Evolutionary conservation across 2,797 vertebrate species (phyloP).

Genomic region (Pangasius larnaudii): DNA sequence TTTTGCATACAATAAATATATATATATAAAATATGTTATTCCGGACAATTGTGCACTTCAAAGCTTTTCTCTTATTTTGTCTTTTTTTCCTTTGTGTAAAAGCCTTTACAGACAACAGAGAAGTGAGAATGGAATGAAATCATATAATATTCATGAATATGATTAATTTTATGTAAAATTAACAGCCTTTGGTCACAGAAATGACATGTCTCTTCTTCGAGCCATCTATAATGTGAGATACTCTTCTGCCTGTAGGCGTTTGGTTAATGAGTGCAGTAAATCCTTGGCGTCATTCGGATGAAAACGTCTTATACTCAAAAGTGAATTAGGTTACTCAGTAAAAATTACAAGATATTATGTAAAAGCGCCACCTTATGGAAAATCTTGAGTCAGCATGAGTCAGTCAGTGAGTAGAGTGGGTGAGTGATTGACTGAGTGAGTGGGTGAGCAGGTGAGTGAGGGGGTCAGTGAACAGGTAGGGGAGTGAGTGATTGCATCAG

Average conservation of each 20-base stretch:
- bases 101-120: not conserved
- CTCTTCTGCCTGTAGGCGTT: constrained; percentile 25
- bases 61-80: not conserved
- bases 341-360: not conserved
- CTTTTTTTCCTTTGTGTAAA: not conserved
- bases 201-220: constrained; percentile 12
- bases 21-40: not conserved
- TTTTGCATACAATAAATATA: too few relatives aligned
- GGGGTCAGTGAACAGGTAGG: too few relatives aligned
- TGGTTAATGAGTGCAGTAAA: constrained; percentile 52
- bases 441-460: not conserved
- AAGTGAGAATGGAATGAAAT: constrained; percentile 8
- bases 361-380: not conserved
- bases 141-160: constrained; percentile 27
- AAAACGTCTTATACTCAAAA: constrained; percentile 6
- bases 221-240: constrained; percentile 15
- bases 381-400: not conserved
- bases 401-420: not conserved
- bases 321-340: not conserved
- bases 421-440: not conserved
- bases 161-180: constrained; percentile 18
- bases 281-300: not conserved
- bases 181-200: constrained; percentile 11
- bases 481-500: not conserved
- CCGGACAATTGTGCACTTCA: not conserved